Percentiles rank a stretch among this genome's conserved stretches.
Conservation (phyloP, 2,113 vertebrate genomes). For the Prunella fulvescens region DNA sequence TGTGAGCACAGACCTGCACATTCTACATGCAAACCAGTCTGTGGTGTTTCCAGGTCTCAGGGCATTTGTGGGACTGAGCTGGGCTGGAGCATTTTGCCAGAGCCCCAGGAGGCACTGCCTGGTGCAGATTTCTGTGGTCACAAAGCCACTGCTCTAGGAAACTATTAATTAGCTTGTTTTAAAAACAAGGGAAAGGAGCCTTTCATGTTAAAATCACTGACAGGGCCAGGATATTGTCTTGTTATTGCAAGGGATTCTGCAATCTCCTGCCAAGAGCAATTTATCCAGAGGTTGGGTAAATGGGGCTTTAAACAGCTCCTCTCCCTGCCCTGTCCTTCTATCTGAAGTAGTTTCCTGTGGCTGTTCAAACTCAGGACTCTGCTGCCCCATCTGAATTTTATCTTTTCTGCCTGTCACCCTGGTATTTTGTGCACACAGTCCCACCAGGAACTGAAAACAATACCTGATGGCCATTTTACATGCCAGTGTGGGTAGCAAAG, state of each 20-base stretch:
- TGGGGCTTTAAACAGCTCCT: neutral
- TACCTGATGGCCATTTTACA: neutral
- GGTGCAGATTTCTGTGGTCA: neutral
- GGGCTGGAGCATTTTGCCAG: neutral
- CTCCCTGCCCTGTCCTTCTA: neutral
- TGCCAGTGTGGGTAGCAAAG: neutral
- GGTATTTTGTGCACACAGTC: neutral
- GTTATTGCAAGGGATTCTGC: slow-evolving; percentile 15
- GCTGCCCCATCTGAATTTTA: neutral
- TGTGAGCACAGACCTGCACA: neutral
- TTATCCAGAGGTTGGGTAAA: neutral
- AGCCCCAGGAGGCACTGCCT: neutral
- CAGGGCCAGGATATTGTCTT: neutral
- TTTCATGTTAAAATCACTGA: neutral
- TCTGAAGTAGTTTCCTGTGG: neutral
- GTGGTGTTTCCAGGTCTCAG: accelerated
- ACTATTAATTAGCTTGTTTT: neutral
- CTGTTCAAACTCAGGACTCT: neutral
- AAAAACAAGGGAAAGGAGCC: neutral
- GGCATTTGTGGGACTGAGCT: neutral
- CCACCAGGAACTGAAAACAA: neutral
- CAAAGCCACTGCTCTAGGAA: neutral
- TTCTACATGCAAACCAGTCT: neutral
- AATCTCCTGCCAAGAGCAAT: slow-evolving; percentile 18
- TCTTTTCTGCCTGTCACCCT: neutral